Base-by-base conservation (phyloP, 2,113 vertebrate species). In the Diadophis punctatus region DNA sequence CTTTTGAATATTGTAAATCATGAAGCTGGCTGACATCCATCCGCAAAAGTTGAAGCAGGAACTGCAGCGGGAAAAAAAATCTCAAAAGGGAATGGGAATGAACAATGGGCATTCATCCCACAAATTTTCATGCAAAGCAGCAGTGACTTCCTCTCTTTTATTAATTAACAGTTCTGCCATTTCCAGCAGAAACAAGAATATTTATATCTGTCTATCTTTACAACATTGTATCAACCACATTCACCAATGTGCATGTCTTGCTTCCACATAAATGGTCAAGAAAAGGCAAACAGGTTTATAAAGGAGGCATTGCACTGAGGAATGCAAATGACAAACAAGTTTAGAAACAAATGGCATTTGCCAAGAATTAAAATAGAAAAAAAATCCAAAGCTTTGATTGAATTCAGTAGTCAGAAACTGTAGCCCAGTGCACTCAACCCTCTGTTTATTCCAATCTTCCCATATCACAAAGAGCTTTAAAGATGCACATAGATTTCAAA, bases 71-170 rank as follows among this genome's bases (percentile, higher is more conserved):
- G n/a, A n/a, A 95, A 96, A 96, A 97, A 97, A 97, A 97, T 95
- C 97, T 97, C 97, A 93, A 96, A 97, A 97, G 97, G 96, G 95
- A 97, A 97, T 97, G 97, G 92, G 89, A 96, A 97, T 97, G 94
- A 97, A 97, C 95, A 97, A 94, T 94, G 96, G 97, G 96, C 97
- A 97, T 86, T 87, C 23, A 91, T 97, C 97, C 97, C 96, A 96
- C 95, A 97, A 96, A 96, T 96, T 97, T 94, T 96, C 96, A 97
- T 97, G 96, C 94, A 97, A 97, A 97, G 89, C 95, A 95, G 93
- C 86, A 93, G 95, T 96, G 94, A 95, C 94, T 95, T 96, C 95
- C 96, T 96, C 93, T 91, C 93, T 94, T 93, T 90, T 89, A 95
- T n/a, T 84, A 97, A 95, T 95, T 96, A 96, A 95, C 90, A 95